Evolutionary conservation across 2,888 invertebrate species (phyloP), one percentile per base, ranked within the genome.

Genomic region (Drosophila heteroneura): DNA sequence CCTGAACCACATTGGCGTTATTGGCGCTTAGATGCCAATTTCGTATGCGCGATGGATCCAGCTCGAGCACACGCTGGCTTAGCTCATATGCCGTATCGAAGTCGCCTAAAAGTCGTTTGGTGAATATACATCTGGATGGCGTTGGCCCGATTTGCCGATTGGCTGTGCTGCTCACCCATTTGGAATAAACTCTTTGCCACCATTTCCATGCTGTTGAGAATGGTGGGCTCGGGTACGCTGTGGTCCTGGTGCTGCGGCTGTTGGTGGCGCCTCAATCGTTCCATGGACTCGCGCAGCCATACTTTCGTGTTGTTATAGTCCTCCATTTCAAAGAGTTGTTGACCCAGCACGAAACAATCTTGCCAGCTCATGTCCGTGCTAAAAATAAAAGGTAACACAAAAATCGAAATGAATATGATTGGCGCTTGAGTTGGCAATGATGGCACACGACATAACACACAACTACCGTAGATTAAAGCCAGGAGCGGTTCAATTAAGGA

Each of bases 271-370:
- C 95, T 95, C 76, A 96, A 94, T 76, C 97, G 95, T 57, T 95
- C 94, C 88, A 98, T 95, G 0, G 99, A 97, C 93, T 98, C 98
- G 80, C 96, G 95, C 97, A 99, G 98, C 99, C 99, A 99, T 54
- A 97, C 94, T n/a, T 97, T 95, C 0, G 98, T 97, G 93, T 99
- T 98, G 91, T 97, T 97, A 93, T 96, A 97, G 93, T 99, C 99
- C 44, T 96, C 97, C 82, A 96, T 96, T 92, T 97, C 97, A 94
- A 99, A 99, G 14, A 98, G 96, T 81, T 98, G 97, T 71, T 98
- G 95, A 12, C 99, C 99, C 54, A 99, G 94, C 94, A 99, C 98
- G 94, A 97, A 99, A 92, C 99, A 99, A 93, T 99, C 99, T 64
- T 97, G 96, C 44, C 98, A 98, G 93, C 95, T 94, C 94, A 96